Conservation (phyloP, 2,113 vertebrate genomes). For the Misgurnus mizolepis region DNA sequence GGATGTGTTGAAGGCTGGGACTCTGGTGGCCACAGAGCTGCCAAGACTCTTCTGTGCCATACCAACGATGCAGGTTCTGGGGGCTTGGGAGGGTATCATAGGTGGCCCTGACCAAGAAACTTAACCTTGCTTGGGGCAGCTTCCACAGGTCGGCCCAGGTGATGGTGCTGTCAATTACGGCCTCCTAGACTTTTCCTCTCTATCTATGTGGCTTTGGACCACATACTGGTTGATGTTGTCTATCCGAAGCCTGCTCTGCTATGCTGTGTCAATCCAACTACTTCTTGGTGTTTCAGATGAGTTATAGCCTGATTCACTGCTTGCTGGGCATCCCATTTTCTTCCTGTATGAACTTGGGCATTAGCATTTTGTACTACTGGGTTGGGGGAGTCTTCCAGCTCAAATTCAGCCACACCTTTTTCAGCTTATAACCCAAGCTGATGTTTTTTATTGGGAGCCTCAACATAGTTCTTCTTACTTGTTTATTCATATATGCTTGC, state of each 20-base stretch:
- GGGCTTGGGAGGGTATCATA: conserved; percentile 31
- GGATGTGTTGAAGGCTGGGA: conserved; percentile 17
- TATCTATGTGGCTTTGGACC: neutral
- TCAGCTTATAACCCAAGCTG: neutral
- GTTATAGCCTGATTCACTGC: neutral
- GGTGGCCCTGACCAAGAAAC: neutral
- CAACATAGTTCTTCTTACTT: neutral
- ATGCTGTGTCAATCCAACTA: neutral
- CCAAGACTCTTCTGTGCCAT: neutral
- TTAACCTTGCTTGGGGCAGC: neutral
- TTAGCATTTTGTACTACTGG: neutral
- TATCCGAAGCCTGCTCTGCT: neutral
- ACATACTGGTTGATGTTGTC: neutral
- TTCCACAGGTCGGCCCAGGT: neutral
- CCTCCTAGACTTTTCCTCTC: conserved; percentile 1
- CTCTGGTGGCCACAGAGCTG: conserved; percentile 1
- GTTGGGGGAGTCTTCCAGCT: neutral
- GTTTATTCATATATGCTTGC: too few relatives aligned
- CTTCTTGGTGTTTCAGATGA: conserved; percentile 5
- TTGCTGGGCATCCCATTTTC: neutral
- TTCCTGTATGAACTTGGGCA: neutral
- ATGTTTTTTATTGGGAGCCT: neutral
- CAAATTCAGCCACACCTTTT: neutral
- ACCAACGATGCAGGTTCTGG: conserved; percentile 8
- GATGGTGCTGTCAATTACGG: neutral